Evolutionary conservation across 1,140 invertebrate genomes (phyloP).

Genomic region (Lepeophtheirus salmonis): DNA sequence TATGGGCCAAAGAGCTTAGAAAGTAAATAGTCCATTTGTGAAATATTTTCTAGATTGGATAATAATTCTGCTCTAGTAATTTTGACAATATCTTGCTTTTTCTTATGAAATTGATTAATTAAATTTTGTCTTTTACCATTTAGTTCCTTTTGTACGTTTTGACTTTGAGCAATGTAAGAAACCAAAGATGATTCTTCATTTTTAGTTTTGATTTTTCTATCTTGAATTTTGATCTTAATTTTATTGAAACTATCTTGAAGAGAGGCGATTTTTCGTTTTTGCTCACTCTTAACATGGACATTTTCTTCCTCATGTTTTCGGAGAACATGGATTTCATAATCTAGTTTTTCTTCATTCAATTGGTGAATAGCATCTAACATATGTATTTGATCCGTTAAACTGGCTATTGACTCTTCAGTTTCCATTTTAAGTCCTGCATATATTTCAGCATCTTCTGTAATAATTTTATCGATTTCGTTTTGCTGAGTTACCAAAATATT

Average conservation of each 20-base stretch:
- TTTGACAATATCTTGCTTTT: neutral
- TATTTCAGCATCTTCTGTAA: neutral
- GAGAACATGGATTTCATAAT: slow-evolving; percentile 18
- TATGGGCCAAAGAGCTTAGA: neutral
- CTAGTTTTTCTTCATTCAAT: slow-evolving; percentile 11
- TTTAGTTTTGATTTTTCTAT: neutral
- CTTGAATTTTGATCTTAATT: neutral
- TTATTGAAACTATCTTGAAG: slow-evolving; percentile 16
- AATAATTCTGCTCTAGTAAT: neutral
- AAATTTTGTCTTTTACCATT: neutral
- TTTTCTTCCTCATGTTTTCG: slow-evolving; percentile 18
- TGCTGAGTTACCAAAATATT: neutral
- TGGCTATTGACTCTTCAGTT: neutral
- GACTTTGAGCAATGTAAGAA: neutral
- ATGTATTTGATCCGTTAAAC: slow-evolving; percentile 9
- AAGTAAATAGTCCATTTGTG: slow-evolving; percentile 1
- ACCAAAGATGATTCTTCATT: neutral
- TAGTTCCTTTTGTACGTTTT: neutral
- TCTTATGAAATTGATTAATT: neutral
- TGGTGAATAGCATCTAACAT: neutral
- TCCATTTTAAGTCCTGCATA: neutral
- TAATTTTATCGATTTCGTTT: slow-evolving; percentile 4
- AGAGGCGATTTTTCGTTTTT: slow-evolving; percentile 17
- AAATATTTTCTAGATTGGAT: neutral
- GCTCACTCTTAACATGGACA: slow-evolving; percentile 11